Base-by-base conservation (phyloP, 2,797 vertebrate genomes). In the Anas bahamensis region DNA sequence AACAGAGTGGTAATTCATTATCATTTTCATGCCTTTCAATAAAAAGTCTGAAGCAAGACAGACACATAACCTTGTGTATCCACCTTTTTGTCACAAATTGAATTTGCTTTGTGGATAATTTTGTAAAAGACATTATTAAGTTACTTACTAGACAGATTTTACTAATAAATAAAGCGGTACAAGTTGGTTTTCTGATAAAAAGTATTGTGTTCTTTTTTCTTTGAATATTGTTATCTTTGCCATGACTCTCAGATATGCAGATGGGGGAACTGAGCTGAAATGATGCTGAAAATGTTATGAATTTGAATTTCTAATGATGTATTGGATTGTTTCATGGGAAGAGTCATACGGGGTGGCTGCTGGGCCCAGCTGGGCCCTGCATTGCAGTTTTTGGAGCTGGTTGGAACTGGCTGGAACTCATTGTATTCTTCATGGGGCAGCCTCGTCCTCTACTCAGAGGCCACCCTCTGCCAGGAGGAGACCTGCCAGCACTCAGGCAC, bases 1-100 rank as follows among this genome's bases (percentile, higher is more conserved):
- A 87, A 76, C n/a, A 89, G 33, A 69, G 29, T 63, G 10, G 13
- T 42, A 81, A 90, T 90, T 90, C 29, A 59, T 94, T 83, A 69
- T 16, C 41, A n/a, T 71, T 85, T 83, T 85, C 73, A 59, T 17
- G 15, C 86, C 37, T 72, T 65, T 69, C 33, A 63, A 13, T 71
- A 86, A 83, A 90, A 59, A 41, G 69, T 15, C 50, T 65, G 41
- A 85, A 92, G 29, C 39, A 69, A 86, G 28, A 69, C 14, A 86
- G 83, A 55, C 19, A 63, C 33, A 18, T 83, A 89, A 76, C 2
- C n/a, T 52, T 61, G 2, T 29, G 4, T 21, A 64, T 33, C 22
- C 28, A 82, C 29, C 7, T 71, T 70, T 84, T 19, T 42, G 81
- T 87, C 61, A 77, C 21, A 26, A 89, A 26, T 6, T 6, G 5